A percentile compares a stretch with the other conserved stretches of the same genome.
Conservation (phyloP, 2,113 vertebrate species). For the Corythornis madagascariensis region DNA sequence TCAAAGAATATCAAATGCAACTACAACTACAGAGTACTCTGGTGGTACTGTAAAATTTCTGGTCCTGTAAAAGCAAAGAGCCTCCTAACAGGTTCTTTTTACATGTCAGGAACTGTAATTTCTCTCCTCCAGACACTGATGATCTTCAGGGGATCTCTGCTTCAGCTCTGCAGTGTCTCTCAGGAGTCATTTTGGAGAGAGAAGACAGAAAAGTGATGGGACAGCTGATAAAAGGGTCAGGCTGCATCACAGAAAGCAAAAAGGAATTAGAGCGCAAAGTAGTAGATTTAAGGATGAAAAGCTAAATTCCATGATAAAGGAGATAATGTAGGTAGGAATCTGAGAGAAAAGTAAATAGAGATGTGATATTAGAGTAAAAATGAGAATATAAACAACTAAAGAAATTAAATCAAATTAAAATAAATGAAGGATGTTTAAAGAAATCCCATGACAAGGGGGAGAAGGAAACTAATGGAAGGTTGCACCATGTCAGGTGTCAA, state of each 20-base stretch:
- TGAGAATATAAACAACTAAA: not conserved
- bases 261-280: not conserved
- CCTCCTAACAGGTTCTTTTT: not conserved
- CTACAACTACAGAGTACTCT: not conserved
- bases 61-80: not conserved
- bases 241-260: not conserved
- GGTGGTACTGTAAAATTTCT: not conserved
- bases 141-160: not conserved
- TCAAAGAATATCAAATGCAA: not conserved
- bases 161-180: not conserved
- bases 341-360: not conserved
- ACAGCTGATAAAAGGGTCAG: constrained; percentile 14
- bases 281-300: constrained; percentile 14
- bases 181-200: not conserved
- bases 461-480: not conserved
- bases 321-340: not conserved
- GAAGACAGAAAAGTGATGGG: not conserved
- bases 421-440: not conserved
- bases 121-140: not conserved
- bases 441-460: not conserved
- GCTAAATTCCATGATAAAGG: not conserved
- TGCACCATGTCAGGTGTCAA: not conserved
- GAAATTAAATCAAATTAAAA: not conserved
- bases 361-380: not conserved
- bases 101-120: not conserved